Conservation (phyloP, 2,797 vertebrate genomes). For the Bradypodion pumilum region DNA sequence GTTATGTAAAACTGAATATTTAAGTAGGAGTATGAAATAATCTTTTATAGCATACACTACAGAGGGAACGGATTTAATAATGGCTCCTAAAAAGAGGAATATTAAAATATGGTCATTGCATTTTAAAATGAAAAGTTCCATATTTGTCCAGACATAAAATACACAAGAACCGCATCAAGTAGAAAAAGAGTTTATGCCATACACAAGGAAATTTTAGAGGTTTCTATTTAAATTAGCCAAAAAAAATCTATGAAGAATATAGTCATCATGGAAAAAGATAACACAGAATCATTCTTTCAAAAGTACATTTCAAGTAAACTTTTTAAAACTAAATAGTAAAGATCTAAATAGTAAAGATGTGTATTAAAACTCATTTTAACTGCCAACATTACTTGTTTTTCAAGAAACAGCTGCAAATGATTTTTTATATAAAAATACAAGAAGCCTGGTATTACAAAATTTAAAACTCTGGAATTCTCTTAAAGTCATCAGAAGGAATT, state of each 20-base stretch:
- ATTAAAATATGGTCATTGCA: background rate
- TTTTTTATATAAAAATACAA: conserved; percentile 18
- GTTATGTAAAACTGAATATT: background rate
- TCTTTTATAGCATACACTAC: background rate
- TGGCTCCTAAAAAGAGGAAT: background rate
- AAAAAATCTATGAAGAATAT: background rate
- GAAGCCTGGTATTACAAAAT: background rate
- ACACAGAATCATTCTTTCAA: background rate
- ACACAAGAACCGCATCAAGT: conserved; percentile 20
- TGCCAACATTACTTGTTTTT: conserved; percentile 28
- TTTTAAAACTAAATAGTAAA: conserved; percentile 10
- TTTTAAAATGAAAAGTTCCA: conserved; percentile 26
- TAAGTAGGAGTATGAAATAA: background rate
- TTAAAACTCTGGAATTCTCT: conserved; percentile 13
- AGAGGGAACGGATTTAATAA: background rate
- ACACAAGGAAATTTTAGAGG: background rate
- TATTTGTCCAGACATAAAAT: background rate
- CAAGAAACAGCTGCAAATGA: background rate
- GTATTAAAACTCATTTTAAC: conserved; percentile 21
- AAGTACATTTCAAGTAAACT: background rate
- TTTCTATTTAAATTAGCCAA: background rate
- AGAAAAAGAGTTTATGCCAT: background rate
- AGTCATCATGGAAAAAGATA: conserved; percentile 3
- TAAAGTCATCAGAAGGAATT: conserved; percentile 13
- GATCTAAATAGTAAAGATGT: background rate